Base-by-base conservation (phyloP, 2,113 vertebrate species). In the Empidonax traillii region DNA sequence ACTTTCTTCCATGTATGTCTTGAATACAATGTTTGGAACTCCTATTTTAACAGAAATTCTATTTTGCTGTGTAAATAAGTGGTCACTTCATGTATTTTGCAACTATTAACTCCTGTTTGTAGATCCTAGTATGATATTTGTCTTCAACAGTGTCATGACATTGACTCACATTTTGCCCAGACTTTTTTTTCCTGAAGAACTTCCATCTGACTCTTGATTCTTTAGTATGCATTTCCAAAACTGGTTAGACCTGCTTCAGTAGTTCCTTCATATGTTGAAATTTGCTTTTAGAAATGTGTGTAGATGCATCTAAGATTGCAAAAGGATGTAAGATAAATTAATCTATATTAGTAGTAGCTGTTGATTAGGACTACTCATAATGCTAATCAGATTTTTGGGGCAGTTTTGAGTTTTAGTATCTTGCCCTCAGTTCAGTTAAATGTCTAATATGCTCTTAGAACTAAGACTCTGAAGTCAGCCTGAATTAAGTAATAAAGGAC, bases 51-150 rank as follows among this genome's bases (percentile, higher is more conserved):
- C 33, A 61, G 49, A 84, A 89, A 59, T 89, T 87, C 69, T 82
- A 41, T 33, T 39, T 0, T 68, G 62, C 44, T 87, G 66, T 82
- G 74, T 65, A 90, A 91, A 85, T 47, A 94, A 95, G n/a, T 41
- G 41, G 76, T 83, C 53, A n/a, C 18, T 41, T 76, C 20, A 27
- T 58, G 10, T 14, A 16, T 24, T 74, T 72, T 52, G 30, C 11
- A 27, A 43, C 73, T 58, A 7, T 79, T 58, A 79, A 37, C 46
- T 69, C 28, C 33, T 85, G 58, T 87, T 92, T 94, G 72, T 88
- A 82, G 62, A 82, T 79, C 66, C 51, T 14, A 25, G 31, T 8
- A 53, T 83, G 85, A 75, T 65, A 92, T 95, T 97, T 97, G 53
- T 67, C 67, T 94, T 86, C 59, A 24, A 35, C 63, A 39, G 0